Conservation (phyloP, 53 echinoderm and acorn worm genomes). For the Henricia sp. region DNA sequence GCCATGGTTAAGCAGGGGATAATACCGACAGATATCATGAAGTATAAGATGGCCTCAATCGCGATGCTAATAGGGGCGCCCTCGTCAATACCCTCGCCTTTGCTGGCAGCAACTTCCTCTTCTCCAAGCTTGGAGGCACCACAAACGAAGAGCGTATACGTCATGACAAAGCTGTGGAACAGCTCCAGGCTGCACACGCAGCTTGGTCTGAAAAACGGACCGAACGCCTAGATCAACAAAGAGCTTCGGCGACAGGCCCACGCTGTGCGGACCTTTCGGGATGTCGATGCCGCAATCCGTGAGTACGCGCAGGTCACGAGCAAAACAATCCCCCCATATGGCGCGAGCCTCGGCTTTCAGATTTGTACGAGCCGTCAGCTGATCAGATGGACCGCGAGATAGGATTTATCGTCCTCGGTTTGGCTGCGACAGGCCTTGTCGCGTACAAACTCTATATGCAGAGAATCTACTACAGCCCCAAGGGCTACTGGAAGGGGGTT, state of each 20-base stretch:
- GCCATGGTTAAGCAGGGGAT: neutral
- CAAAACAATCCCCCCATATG: neutral
- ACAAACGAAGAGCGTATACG: neutral
- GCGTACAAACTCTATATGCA: constrained; percentile 18
- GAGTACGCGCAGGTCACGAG: neutral
- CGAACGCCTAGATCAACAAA: neutral
- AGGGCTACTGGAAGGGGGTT: no score
- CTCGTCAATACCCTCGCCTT: neutral
- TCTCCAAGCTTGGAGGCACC: neutral
- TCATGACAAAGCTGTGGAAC: neutral
- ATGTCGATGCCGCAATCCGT: neutral
- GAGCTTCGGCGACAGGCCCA: neutral
- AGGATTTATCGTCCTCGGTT: neutral
- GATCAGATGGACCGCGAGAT: constrained; percentile 9
- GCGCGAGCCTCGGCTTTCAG: neutral
- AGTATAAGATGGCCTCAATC: no score
- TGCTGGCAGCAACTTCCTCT: neutral
- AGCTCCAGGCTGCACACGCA: no score
- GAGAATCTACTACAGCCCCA: no score
- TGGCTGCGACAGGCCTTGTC: neutral
- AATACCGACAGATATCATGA: neutral
- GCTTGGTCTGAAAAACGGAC: no score
- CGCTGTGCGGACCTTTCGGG: neutral
- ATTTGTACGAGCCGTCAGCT: constrained; percentile 13
- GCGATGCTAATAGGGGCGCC: neutral